Percentiles rank a stretch among this genome's conserved stretches.
Conservation (phyloP, 2,113 vertebrate species). For the Platysteira castanea region DNA sequence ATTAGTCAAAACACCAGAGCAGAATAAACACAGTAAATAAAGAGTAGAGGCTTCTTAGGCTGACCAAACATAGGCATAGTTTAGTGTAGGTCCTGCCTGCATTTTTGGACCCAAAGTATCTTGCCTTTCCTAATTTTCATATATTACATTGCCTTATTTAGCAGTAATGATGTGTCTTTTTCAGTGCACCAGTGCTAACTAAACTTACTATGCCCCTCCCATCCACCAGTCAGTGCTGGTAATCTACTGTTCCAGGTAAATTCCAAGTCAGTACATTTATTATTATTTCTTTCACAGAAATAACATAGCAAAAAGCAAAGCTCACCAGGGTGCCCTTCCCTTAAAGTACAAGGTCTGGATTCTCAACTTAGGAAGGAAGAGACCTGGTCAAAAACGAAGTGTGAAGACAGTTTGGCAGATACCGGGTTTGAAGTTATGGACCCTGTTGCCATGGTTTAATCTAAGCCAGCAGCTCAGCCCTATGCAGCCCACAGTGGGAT, state of each 20-base stretch:
- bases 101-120: not conserved
- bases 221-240: not conserved
- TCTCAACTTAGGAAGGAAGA: not conserved
- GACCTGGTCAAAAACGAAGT: not conserved
- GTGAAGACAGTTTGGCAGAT: not conserved
- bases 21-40: not conserved
- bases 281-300: not conserved
- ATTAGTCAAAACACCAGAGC: not conserved
- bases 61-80: not conserved
- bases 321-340: rapidly evolving
- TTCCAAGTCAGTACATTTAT: not conserved
- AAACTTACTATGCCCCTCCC: not conserved
- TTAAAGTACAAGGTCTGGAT: not conserved
- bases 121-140: not conserved
- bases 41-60: not conserved
- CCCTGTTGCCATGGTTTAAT: not conserved
- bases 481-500: not conserved
- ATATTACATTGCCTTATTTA: not conserved
- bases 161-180: not conserved
- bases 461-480: not conserved
- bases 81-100: not conserved
- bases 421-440: not conserved
- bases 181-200: not conserved
- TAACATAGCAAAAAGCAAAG: not conserved
- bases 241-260: not conserved